Conservation (phyloP, 2,888 invertebrate species). For the Aelia acuminata region DNA sequence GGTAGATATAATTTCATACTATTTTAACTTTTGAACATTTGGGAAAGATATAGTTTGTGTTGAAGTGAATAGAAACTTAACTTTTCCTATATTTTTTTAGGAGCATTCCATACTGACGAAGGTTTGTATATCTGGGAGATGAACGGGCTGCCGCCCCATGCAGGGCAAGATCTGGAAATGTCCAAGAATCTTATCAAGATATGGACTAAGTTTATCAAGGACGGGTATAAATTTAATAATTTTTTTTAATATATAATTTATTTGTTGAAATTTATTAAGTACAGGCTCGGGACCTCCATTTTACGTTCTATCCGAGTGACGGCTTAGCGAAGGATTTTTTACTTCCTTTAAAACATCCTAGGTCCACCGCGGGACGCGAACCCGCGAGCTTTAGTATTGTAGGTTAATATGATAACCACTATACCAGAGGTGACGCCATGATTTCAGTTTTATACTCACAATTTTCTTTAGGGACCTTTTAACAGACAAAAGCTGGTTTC, state of each 20-base stretch:
- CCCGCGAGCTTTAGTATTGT: too few relatives aligned
- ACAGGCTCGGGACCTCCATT: too few relatives aligned
- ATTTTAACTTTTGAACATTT: not conserved
- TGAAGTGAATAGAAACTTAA: slow-evolving; percentile 23
- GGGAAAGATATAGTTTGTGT: not conserved
- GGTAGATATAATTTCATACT: slow-evolving; percentile 39
- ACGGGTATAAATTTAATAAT: slow-evolving; percentile 54
- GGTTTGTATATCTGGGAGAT: slow-evolving; percentile 58
- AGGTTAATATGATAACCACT: too few relatives aligned
- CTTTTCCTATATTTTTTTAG: slow-evolving; percentile 55
- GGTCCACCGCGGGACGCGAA: too few relatives aligned
- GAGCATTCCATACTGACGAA: slow-evolving; percentile 62
- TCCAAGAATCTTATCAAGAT: slow-evolving; percentile 51
- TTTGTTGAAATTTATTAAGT: too few relatives aligned
- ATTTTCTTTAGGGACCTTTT: too few relatives aligned
- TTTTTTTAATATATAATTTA: not conserved
- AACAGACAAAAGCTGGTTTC: too few relatives aligned
- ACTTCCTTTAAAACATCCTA: too few relatives aligned
- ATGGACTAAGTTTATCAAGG: slow-evolving; percentile 56
- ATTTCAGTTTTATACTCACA: too few relatives aligned
- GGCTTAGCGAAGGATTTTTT: too few relatives aligned
- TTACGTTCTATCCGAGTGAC: too few relatives aligned
- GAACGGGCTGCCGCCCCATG: not conserved
- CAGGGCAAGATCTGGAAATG: slow-evolving; percentile 48
- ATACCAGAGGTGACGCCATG: too few relatives aligned